These are phyloP conservation scores for Myotis brandtii DNA, from an alignment of 2,113 vertebrate genomes.

Conservation along the genomic window DNA sequence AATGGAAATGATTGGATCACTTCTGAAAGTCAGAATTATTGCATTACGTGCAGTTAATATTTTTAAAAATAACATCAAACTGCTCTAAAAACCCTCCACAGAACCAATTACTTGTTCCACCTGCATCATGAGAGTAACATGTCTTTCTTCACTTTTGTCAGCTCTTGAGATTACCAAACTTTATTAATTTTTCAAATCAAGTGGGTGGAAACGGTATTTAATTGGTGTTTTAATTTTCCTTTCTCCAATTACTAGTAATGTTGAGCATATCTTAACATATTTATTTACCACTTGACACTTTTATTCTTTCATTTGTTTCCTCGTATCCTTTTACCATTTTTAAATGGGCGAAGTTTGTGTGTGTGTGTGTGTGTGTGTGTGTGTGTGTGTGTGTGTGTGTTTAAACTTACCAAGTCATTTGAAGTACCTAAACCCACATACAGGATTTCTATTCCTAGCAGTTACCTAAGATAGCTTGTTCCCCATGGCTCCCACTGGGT, in stretches of 20 bases:
- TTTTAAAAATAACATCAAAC: neutral
- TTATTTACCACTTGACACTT: neutral
- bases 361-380: neutral
- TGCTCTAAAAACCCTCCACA: neutral
- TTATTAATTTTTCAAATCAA: neutral
- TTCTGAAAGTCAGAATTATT: neutral
- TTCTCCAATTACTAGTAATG: neutral
- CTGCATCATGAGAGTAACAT: no score
- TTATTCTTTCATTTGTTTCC: neutral
- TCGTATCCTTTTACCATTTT: neutral
- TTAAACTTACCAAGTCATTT: neutral
- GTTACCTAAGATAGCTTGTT: neutral
- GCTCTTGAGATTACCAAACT: neutral
- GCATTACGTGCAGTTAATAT: neutral
- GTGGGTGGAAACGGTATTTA: neutral
- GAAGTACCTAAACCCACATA: no score
- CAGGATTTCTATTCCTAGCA: neutral
- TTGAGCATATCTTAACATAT: neutral
- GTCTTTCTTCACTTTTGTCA: neutral
- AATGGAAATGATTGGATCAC: neutral
- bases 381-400: neutral
- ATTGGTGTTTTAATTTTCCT: neutral
- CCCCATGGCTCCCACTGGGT: conserved; percentile 71
- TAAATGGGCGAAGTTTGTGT: neutral
- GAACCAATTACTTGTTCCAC: neutral